Evolutionary conservation across 2,113 vertebrate genomes (phyloP).

Genomic region (Aramus guarauna): DNA sequence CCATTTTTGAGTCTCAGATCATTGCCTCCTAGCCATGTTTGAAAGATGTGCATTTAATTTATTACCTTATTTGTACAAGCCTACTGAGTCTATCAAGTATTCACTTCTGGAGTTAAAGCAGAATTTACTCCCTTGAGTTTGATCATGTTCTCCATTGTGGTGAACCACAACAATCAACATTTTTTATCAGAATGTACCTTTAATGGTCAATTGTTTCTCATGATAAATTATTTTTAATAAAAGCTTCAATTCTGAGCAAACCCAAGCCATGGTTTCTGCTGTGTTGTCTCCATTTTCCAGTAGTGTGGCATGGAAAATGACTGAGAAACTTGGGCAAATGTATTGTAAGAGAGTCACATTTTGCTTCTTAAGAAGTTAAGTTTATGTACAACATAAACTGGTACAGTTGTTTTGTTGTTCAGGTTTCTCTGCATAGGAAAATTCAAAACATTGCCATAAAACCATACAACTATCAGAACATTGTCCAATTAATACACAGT

Average conservation of each 20-base stretch:
- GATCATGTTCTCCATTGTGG: background rate
- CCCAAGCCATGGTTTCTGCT: background rate
- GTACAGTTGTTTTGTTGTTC: background rate
- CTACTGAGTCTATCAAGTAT: background rate
- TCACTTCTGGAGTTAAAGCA: background rate
- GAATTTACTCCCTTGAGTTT: background rate
- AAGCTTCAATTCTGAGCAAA: background rate
- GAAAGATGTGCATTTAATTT: background rate
- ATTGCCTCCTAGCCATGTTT: background rate
- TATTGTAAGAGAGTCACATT: background rate
- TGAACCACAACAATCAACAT: rapidly evolving
- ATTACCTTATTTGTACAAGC: background rate
- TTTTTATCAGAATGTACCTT: background rate
- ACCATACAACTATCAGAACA: background rate
- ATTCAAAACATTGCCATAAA: background rate
- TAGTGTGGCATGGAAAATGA: background rate
- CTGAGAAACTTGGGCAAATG: background rate
- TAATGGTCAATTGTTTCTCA: background rate
- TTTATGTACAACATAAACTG: background rate
- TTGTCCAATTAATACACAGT: background rate
- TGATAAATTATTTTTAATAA: background rate
- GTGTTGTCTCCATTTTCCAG: background rate
- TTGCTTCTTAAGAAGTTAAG: background rate
- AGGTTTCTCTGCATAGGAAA: background rate
- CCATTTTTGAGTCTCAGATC: background rate